Evolutionary conservation across 2,888 invertebrate species (phyloP), one percentile per base, ranked within the genome.

Genomic region (Nemoura dubitans): DNA sequence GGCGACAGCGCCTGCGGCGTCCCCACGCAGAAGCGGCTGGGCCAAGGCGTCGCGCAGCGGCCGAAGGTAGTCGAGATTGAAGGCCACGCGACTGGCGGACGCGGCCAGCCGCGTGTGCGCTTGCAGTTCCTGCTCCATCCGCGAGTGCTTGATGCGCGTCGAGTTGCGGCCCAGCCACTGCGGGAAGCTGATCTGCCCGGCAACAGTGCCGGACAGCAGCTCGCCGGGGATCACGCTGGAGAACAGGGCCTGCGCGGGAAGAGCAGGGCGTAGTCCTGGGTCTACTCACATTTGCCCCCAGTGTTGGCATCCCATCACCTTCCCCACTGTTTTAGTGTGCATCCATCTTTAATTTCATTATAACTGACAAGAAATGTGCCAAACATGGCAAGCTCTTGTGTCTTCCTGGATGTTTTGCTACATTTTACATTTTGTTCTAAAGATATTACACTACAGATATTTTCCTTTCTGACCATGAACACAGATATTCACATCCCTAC

Each of bases 121-220:
- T 89, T 96, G 95, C 85, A 98, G 93, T 91, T 98, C 97, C 91
- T 96, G 96, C 16, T 96, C 92, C 83, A 98, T 93, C 27, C 98
- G 93, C 82, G 95, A 94, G 90, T 96, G 95, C 92, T 99, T 99
- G 88, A 92, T 95, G 26, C 94, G 92, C 88, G 95, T 95, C 0
- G 99, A 99, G 92, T 98, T 97, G 92, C 98, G 98, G 0, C 99
- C 99, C 86, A 99, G 94, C 99, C 99, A 99, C 76, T 94, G 93
- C 0, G 99, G 99, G 92, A 99, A 99, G 90, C 96, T 95, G 27
- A 98, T 96, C 93, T 96, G 96, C 0, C 94, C 95, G 0, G 93
- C 92, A 87, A 98, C 91, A 90, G 95, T 94, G 0, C 99, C 99
- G 30, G 95, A 93, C 94, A 99, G 94, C 86, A 94, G 93, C 89